Evolutionary conservation across 92 coral and sea anemone genomes (phyloP), one percentile per base, ranked within the genome.

Genomic region (Phenganax subtilis): DNA sequence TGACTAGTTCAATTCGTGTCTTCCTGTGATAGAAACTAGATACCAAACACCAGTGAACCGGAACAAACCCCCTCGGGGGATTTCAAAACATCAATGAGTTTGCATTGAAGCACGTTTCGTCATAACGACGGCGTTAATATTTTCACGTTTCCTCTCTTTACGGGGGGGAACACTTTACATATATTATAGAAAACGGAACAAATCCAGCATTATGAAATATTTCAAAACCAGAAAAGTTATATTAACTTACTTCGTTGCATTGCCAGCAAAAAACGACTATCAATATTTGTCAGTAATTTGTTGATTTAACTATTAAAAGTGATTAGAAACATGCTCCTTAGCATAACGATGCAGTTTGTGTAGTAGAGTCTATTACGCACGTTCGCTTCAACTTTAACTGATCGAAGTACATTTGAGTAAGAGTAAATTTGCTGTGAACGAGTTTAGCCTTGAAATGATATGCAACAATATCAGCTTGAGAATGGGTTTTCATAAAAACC

Each of bases 201-300:
- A 37, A 37, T 37, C 47, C 47, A 37, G 47, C 47, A 37, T 37
- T 37, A 37, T 37, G 73, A 9, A 68, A 68, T 37, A 68, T n/a
- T 68, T 61, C 8, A 61, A 61, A 7, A 2, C 25, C 25, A 61
- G 28, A 1, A 20, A 61, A 12, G 67, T 14, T 15, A 61, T 61
- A 17, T 3, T 61, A 20, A 64, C 27, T 28, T 37, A 52, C 54
- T 68, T 68, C 54, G 73, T 37, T 30, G 73, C 4, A 9, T 28
- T 68, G 53, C 73, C 29, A 68, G 31, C 31, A 17, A 12, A 64
- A 0, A 8, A 37, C 12, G 73, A 37, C 47, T 37, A 37, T 30
- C 73, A 68, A 68, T 68, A 68, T 68, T 68, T 68, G 73, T 30
- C 53, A 68, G 7, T 68, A 30, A 28, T 12, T 16, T 68, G 73